Conservation (phyloP, 2,797 vertebrate species). For the Mormyrops attenuatus region DNA sequence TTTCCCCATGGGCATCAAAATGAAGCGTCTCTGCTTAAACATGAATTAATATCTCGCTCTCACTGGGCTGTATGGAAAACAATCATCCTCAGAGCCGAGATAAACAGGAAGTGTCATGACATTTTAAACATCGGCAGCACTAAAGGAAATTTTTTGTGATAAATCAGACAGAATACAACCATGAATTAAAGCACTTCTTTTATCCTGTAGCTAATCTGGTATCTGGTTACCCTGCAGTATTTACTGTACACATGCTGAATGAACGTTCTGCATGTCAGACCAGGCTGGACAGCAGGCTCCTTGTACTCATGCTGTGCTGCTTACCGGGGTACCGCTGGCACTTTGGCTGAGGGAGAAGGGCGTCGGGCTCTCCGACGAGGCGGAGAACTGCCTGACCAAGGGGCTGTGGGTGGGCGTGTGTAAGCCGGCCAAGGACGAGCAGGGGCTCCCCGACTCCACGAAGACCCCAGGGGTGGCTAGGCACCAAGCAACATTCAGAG, state of each 20-base stretch:
- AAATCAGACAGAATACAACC: background rate
- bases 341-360: slow-evolving; percentile 54
- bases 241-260: background rate
- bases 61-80: background rate
- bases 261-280: background rate
- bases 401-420: slow-evolving; percentile 60
- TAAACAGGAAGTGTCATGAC: background rate
- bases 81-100: background rate
- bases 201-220: background rate
- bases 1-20: background rate
- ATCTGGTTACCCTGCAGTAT: background rate
- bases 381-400: slow-evolving; percentile 66
- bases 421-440: slow-evolving; percentile 41
- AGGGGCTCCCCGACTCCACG: slow-evolving; percentile 58
- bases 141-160: background rate
- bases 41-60: background rate
- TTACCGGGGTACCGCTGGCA: slow-evolving; percentile 55
- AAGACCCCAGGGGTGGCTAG: slow-evolving; percentile 59
- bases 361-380: slow-evolving; percentile 62
- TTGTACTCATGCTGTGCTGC: slow-evolving; percentile 4
- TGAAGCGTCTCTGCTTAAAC: background rate
- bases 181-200: background rate
- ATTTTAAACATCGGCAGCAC: background rate
- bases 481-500: background rate
- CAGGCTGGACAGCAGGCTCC: background rate